phyloP scores from a whole-genome alignment of 1,140 invertebrate genomes.

The Bombus superbus region DNA sequence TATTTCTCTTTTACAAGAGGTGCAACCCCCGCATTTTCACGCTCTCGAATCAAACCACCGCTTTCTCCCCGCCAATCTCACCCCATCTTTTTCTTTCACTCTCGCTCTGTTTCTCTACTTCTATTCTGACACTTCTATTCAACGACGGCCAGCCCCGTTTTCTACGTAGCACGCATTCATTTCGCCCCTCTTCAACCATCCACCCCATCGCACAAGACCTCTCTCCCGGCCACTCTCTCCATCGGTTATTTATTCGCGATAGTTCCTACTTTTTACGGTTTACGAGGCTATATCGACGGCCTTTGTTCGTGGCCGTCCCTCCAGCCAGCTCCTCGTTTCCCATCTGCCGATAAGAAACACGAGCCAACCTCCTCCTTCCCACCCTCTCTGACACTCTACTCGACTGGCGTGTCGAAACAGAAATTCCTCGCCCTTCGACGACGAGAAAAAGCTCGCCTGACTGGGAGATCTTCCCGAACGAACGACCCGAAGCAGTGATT shows the following conservation, averaged over 20 bases:
- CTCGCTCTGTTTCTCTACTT: not conserved
- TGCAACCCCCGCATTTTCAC: conserved; percentile 67
- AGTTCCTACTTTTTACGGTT: conserved; percentile 62
- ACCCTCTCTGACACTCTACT: not conserved
- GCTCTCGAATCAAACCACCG: conserved; percentile 54
- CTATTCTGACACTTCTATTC: conserved; percentile 61
- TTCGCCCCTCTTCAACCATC: conserved; percentile 43
- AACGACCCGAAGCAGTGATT: not conserved
- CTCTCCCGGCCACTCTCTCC: conserved; percentile 1
- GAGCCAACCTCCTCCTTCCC: not conserved
- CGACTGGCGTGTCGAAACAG: conserved; percentile 16
- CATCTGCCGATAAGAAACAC: conserved; percentile 39
- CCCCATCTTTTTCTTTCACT: too few relatives aligned
- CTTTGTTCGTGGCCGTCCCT: conserved; percentile 52
- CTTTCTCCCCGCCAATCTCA: not conserved
- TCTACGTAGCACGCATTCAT: conserved; percentile 64
- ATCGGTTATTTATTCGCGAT: conserved; percentile 70
- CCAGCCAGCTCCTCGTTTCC: conserved; percentile 6
- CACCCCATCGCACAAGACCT: conserved; percentile 29
- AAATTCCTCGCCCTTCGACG: conserved; percentile 10
- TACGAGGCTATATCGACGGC: conserved; percentile 46
- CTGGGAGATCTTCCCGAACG: not conserved
- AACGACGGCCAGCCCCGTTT: conserved; percentile 42
- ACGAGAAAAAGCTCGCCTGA: not conserved
- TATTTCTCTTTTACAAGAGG: conserved; percentile 69